Evolutionary conservation across 2,797 vertebrate genomes (phyloP).

Genomic region (Petrocephalus sullivani): DNA sequence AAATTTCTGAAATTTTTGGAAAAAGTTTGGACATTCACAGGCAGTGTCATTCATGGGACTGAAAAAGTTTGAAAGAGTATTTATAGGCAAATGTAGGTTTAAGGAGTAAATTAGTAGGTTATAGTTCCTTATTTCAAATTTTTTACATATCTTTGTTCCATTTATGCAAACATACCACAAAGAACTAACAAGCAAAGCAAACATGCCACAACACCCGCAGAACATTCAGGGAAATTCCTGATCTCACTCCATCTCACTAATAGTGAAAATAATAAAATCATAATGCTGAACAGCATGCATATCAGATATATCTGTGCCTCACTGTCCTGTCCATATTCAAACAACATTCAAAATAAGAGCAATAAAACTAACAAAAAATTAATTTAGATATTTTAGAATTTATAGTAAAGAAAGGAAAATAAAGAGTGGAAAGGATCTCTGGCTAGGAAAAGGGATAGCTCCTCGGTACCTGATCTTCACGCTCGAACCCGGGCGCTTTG

Average conservation of each 20-base stretch:
- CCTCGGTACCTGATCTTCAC: conserved; percentile 77
- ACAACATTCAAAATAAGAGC: neutral
- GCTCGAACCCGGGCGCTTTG: conserved; percentile 81
- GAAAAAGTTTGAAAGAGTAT: no score
- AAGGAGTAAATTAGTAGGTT: neutral
- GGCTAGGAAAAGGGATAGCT: conserved; percentile 41
- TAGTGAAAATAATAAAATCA: neutral
- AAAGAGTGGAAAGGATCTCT: neutral
- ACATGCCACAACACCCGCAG: neutral
- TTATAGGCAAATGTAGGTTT: neutral
- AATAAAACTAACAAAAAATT: neutral
- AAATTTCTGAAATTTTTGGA: neutral
- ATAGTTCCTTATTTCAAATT: neutral
- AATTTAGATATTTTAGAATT: neutral
- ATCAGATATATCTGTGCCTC: neutral
- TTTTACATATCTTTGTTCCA: neutral
- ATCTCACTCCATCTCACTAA: neutral
- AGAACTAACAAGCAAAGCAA: neutral
- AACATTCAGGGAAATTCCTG: neutral
- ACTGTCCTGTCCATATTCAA: neutral
- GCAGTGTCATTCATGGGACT: neutral
- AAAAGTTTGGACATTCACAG: neutral
- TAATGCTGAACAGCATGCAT: neutral
- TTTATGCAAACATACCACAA: neutral
- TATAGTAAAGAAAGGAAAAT: neutral